These are phyloP conservation scores for Hippocampus kuda DNA, from an alignment of 2,797 vertebrate species.

Conservation along the genomic window DNA sequence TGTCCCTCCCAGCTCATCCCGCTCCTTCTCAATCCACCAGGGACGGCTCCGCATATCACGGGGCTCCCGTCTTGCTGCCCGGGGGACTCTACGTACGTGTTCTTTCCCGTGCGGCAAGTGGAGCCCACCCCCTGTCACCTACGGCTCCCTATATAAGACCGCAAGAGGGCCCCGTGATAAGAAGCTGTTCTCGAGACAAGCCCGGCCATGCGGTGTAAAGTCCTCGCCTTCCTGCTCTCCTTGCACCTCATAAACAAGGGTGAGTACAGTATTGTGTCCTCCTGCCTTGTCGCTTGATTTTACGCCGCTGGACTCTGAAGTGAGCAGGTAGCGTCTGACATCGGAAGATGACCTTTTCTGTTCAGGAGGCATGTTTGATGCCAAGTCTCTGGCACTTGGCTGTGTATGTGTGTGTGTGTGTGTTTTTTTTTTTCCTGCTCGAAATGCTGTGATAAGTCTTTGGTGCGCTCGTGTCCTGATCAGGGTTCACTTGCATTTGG, in stretches of 20 bases:
- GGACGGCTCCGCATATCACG: constrained; percentile 34
- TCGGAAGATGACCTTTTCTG: background rate
- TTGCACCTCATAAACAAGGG: constrained; percentile 59
- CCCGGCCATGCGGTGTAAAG: constrained; percentile 67
- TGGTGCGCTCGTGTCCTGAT: background rate
- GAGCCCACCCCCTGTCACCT: constrained; percentile 49
- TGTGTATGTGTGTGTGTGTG: background rate
- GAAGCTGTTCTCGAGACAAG: constrained; percentile 47
- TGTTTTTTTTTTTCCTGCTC: background rate
- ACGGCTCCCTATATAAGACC: constrained; percentile 45
- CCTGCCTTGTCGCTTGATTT: constrained; percentile 1
- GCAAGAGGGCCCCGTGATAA: constrained; percentile 56
- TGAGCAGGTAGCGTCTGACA: background rate
- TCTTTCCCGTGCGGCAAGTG: constrained; percentile 37
- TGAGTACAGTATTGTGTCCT: constrained; percentile 63
- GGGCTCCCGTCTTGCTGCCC: constrained; percentile 37
- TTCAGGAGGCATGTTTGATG: background rate
- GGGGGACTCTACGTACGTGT: constrained; percentile 39
- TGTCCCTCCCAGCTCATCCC: constrained; percentile 49
- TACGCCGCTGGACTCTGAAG: no score
- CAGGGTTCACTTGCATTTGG: background rate
- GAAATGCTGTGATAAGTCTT: background rate
- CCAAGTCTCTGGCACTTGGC: no score
- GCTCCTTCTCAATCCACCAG: constrained; percentile 3
- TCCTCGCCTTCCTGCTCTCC: constrained; percentile 55